Base-by-base conservation (phyloP, 2,888 invertebrate species). In the Balanococcus diminutus region DNA sequence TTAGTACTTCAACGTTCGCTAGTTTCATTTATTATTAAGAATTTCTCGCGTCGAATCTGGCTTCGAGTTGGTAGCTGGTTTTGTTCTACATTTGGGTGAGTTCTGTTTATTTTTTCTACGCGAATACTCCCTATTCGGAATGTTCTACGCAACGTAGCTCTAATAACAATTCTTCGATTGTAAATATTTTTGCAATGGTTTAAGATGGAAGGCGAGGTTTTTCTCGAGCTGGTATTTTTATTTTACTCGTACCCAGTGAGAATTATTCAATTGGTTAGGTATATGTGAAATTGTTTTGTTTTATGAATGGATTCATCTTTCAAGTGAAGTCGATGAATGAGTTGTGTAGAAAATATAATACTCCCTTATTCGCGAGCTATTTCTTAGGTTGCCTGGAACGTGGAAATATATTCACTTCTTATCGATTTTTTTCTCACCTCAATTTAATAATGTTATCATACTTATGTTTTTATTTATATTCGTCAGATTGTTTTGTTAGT, bases 71-170 rank as follows among this genome's bases (percentile, higher is more conserved):
- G 19, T 79, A n/a, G 19, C 22, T 79, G 36, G 75, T 79, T 79
- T 79, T 79, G 75, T 36, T 79, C 75, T 79, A 36, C 6, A 79
- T 79, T 79, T 16, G 32, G 75, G 75, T 79, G 36, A 79, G 75
- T 36, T 79, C 8, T 36, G 36, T 79, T 79, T 8, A 19, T 9
- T 79, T 79, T 79, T 16, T 67, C 75, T 36, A 19, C 11, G 28
- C 14, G 19, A 19, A 28, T 67, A 36, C 32, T 19, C 16, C 19
- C 11, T 67, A 1, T 5, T 9, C 14, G 31, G 16, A 67, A 28
- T 67, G 36, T 36, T 79, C 8, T 25, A 36, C 36, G 75, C 75
- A 36, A 19, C 75, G 75, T 36, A 36, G 36, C 9, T 36, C 32
- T 8, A 4, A 72, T 32, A 5, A 79, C 36, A 36, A 79, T 79